Conservation (phyloP, 1,140 invertebrate species). For the Drosophila sp. region DNA sequence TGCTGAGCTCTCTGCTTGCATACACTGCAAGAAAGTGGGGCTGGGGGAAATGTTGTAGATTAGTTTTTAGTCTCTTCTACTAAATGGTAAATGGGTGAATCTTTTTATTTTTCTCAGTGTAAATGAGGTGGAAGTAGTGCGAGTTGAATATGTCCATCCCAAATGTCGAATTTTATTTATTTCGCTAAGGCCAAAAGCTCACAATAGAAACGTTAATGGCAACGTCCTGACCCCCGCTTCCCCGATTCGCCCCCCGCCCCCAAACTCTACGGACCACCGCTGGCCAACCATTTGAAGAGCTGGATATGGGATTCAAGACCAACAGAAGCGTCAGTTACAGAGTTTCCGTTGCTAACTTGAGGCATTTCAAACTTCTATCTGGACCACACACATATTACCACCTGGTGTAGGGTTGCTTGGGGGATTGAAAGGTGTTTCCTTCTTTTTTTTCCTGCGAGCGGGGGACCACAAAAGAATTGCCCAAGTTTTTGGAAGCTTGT, state of each 20-base stretch:
- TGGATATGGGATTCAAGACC: constrained; percentile 38
- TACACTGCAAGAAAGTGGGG: constrained; percentile 1
- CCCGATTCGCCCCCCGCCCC: too few species aligned
- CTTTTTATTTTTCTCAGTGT: constrained; percentile 31
- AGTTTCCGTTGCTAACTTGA: constrained; percentile 74
- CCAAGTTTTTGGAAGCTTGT: constrained; percentile 68
- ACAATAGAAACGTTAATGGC: constrained; percentile 81
- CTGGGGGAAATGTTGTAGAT: not conserved
- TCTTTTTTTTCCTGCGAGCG: not conserved
- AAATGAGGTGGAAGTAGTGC: constrained; percentile 8
- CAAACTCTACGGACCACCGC: not conserved
- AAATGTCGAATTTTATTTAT: constrained; percentile 81
- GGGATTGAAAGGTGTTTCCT: not conserved
- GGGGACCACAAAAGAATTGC: constrained; percentile 67
- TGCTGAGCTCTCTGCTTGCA: constrained; percentile 9
- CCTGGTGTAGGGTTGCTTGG: constrained; percentile 34
- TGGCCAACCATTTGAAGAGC: constrained; percentile 10
- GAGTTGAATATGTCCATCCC: constrained; percentile 55
- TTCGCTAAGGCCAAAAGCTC: constrained; percentile 78
- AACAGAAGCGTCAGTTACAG: constrained; percentile 60
- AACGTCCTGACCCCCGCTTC: constrained; percentile 31
- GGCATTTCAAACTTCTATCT: constrained; percentile 49
- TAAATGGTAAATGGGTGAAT: too few species aligned
- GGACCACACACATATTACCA: constrained; percentile 55
- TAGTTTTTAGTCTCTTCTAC: not conserved